A percentile compares a stretch with the other conserved stretches of the same genome.
Conservation (phyloP, 2,797 vertebrate species). For the Saxicola maurus region DNA sequence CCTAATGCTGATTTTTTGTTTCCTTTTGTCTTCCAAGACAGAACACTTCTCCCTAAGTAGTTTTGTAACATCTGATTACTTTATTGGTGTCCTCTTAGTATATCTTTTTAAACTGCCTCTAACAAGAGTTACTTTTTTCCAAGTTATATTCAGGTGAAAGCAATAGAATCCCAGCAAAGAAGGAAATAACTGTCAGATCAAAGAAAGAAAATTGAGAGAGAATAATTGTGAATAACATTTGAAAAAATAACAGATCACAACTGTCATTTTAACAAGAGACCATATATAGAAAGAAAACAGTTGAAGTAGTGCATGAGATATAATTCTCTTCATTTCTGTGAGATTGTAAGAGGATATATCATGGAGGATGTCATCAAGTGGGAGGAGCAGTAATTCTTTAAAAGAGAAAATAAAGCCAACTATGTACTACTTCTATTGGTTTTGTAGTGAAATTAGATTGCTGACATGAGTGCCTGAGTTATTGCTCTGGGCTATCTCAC, state of each 20-base stretch:
- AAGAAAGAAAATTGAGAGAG: background rate
- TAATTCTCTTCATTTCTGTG: background rate
- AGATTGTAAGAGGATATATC: background rate
- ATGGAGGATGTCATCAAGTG: background rate
- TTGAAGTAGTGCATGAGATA: background rate
- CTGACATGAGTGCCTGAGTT: background rate
- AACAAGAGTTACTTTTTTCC: background rate
- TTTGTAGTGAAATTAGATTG: background rate
- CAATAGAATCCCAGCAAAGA: background rate
- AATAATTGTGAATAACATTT: background rate
- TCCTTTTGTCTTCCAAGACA: background rate
- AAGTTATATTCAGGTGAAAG: background rate
- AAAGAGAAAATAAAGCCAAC: background rate
- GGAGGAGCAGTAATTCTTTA: background rate
- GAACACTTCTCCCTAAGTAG: background rate
- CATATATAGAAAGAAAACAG: background rate
- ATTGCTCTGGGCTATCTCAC: background rate
- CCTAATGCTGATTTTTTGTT: background rate
- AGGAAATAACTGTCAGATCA: background rate
- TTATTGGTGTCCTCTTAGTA: background rate
- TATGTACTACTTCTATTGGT: background rate
- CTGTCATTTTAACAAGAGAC: background rate
- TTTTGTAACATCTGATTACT: background rate
- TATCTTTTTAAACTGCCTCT: background rate
- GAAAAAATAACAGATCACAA: background rate